Conservation (phyloP, 1,140 invertebrate genomes). For the Camponotus floridanus region DNA sequence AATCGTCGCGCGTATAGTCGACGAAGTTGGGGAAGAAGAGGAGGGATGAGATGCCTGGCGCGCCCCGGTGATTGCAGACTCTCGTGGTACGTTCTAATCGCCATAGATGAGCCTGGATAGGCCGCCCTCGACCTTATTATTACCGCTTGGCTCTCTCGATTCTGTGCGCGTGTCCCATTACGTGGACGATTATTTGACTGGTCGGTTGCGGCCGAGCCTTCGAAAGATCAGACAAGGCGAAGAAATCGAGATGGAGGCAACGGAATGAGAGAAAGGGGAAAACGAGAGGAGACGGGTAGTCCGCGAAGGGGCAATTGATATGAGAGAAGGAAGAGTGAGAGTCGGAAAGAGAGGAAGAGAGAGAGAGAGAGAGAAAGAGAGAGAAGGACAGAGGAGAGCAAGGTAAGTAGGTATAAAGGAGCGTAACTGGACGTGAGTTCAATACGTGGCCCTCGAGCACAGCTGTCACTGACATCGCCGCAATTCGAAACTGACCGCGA, state of each 20-base stretch:
- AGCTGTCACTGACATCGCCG: conserved; percentile 85
- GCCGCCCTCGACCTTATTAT: conserved; percentile 70
- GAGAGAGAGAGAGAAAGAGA: conserved; percentile 15
- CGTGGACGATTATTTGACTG: conserved; percentile 76
- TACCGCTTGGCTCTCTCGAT: conserved; percentile 61
- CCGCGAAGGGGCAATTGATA: conserved; percentile 40
- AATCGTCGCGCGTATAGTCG: conserved; percentile 48
- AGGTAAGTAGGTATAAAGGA: conserved; percentile 85
- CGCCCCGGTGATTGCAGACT: conserved; percentile 57
- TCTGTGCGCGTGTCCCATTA: conserved; percentile 71
- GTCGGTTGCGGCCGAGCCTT: conserved; percentile 52
- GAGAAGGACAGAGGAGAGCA: conserved; percentile 59
- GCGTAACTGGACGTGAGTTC: conserved; percentile 84
- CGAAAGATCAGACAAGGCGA: conserved; percentile 41
- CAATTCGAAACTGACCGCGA: conserved; percentile 86
- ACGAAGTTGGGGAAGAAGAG: not conserved
- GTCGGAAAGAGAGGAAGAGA: conserved; percentile 21
- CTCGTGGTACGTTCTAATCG: conserved; percentile 71
- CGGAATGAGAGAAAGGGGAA: conserved; percentile 53
- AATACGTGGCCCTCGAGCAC: conserved; percentile 84
- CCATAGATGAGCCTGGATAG: conserved; percentile 69
- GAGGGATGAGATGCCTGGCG: conserved; percentile 18
- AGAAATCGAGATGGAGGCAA: conserved; percentile 60
- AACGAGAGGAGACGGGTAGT: not conserved
- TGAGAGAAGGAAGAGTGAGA: conserved; percentile 52